Conservation (phyloP, 2,113 vertebrate genomes). For the Hippocampus barbouri region DNA sequence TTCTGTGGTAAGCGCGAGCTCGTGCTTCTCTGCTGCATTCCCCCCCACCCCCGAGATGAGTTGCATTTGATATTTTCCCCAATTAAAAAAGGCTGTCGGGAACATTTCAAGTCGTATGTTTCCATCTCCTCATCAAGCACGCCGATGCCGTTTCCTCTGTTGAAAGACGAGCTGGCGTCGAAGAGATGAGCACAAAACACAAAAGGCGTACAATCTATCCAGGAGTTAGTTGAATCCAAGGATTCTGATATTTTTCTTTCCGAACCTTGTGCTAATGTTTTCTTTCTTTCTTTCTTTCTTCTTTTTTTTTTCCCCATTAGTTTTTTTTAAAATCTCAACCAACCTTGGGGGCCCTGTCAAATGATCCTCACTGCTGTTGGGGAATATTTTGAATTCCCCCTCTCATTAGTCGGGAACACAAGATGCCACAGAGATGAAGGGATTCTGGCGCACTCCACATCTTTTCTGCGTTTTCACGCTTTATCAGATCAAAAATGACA, state of each 20-base stretch:
- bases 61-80: not conserved
- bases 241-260: not conserved
- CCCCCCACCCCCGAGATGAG: not conserved
- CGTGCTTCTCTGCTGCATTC: not conserved
- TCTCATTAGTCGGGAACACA: conserved; percentile 16
- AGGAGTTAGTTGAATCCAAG: too few relatives aligned
- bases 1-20: conserved; percentile 7
- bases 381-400: conserved; percentile 11
- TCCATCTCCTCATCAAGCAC: conserved; percentile 4
- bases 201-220: too few relatives aligned
- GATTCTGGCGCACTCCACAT: conserved; percentile 28
- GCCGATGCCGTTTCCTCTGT: conserved; percentile 8
- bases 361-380: conserved; percentile 4
- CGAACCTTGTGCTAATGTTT: not conserved
- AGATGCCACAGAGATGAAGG: conserved; percentile 16
- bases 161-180: not conserved
- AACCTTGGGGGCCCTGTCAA: not conserved
- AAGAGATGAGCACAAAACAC: too few relatives aligned
- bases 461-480: conserved; percentile 8
- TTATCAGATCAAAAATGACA: conserved; percentile 1
- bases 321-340: not conserved
- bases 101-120: conserved; percentile 1
- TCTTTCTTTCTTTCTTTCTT: not conserved
- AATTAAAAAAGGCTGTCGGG: not conserved
- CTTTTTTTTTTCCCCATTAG: not conserved